Evolutionary conservation across 2,797 vertebrate genomes (phyloP), one percentile per base, ranked within the genome.

Genomic region (Schizopygopsis pylzovi): DNA sequence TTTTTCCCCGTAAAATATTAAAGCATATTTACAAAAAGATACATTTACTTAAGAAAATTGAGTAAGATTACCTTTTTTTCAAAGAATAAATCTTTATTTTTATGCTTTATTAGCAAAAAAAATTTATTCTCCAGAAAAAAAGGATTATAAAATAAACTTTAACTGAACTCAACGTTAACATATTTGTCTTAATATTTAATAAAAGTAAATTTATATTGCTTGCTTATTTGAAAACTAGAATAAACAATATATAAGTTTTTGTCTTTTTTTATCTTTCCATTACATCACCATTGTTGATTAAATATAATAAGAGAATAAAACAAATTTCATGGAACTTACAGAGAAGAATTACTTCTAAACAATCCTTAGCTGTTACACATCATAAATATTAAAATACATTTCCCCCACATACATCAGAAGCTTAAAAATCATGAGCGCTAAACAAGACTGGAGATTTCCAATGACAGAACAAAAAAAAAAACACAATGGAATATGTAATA

Each of bases 381-480:
- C n/a, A 41, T 71, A 10, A 39, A 83, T 33, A 33, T 56, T 68
- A 5, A 56, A 39, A 56, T 28, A 39, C 45, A 39, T 41, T 56
- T 77, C 41, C 33, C 75, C 41, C 49, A 82, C 49, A 45, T 43
- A n/a, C n/a, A 33, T 63, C 52, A 72, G 73, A 56, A 25, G 80
- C 65, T 70, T 43, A 41, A 82, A 56, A 61, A 75, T 61, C 54
- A 83, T 22, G 22, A 63, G 71, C 18, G 4, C 28, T 39, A 37
- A 70, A 20, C 63, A n/a, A 63, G n/a, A 83, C 54, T 72, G 68
- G 15, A 82, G 70, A 63, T 47, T 61, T 75, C 7, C 41, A 83
- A 18, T 54, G 25, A 84, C 13, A 43, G 18, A 67, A 67, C 39
- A 68, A 77, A 78, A 33, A 2, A 77, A 67, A 41, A 39, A 15